phyloP scores from a whole-genome alignment of 53 echinoderm and acorn worm genomes.

The Arbacia lixula region DNA sequence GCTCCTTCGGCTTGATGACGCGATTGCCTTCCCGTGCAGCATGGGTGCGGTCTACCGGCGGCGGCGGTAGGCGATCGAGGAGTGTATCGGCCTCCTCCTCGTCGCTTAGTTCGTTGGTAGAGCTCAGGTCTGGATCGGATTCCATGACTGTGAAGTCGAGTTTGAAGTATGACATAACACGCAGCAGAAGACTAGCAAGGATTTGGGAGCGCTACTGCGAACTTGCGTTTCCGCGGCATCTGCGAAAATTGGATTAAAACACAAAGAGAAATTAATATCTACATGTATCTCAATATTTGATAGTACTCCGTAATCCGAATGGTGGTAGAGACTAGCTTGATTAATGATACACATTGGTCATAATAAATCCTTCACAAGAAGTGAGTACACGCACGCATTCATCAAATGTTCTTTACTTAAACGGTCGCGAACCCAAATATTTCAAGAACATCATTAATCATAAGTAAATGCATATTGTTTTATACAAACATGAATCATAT shows the following conservation, averaged over 20 bases:
- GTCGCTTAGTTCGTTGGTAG: constrained; percentile 36
- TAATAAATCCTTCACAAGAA: too few relatives aligned
- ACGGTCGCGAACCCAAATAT: too few relatives aligned
- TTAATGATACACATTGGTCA: too few relatives aligned
- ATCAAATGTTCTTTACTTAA: too few relatives aligned
- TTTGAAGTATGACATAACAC: constrained; percentile 47
- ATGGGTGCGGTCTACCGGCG: constrained; percentile 21
- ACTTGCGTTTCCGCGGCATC: constrained; percentile 19
- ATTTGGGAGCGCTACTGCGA: too few relatives aligned
- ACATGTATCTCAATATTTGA: not conserved
- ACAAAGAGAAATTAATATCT: not conserved
- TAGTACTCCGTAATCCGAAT: not conserved
- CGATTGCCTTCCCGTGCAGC: constrained; percentile 17
- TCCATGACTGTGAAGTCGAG: constrained; percentile 43
- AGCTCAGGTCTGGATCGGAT: constrained; percentile 34
- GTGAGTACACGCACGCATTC: too few relatives aligned
- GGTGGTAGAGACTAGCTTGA: too few relatives aligned
- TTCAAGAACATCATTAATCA: too few relatives aligned
- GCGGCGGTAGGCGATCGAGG: constrained; percentile 27
- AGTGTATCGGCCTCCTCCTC: constrained; percentile 34
- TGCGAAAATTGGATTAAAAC: not conserved
- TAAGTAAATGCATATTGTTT: too few relatives aligned
- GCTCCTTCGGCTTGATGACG: constrained; percentile 47
- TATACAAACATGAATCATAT: too few relatives aligned
- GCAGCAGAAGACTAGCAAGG: too few relatives aligned